Percentiles rank a stretch among this genome's conserved stretches.
These are phyloP conservation scores for Rhinella marina DNA, from an alignment of 2,797 vertebrate species.

Conservation along the genomic window DNA sequence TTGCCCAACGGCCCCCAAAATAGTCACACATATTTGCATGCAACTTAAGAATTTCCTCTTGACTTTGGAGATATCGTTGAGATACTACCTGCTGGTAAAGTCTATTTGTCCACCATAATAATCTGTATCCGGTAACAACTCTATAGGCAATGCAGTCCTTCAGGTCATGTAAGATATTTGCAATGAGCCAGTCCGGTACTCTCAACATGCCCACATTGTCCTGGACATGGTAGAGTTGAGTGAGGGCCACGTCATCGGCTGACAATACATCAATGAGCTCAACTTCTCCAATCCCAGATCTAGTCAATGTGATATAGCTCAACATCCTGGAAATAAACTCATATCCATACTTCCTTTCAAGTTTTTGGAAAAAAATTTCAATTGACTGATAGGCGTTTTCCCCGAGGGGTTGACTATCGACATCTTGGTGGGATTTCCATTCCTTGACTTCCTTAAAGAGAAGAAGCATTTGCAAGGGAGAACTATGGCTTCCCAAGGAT, in stretches of 20 bases:
- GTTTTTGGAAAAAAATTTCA: conserved; percentile 70
- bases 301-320: conserved; percentile 75
- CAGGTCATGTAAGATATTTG: conserved; percentile 76
- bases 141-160: conserved; percentile 72
- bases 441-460: conserved; percentile 71
- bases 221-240: conserved; percentile 54
- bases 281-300: conserved; percentile 74
- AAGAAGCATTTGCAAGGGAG: conserved; percentile 75
- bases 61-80: conserved; percentile 71
- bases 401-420: conserved; percentile 72
- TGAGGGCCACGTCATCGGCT: conserved; percentile 66
- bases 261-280: conserved; percentile 79
- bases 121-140: conserved; percentile 65
- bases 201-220: conserved; percentile 58
- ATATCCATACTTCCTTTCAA: conserved; percentile 76
- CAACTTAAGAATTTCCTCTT: conserved; percentile 62
- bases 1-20: conserved; percentile 72
- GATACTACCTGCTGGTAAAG: conserved; percentile 75
- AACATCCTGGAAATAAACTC: conserved; percentile 68
- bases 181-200: conserved; percentile 72
- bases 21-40: conserved; percentile 75
- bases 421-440: conserved; percentile 80
- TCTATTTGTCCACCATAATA: conserved; percentile 77
- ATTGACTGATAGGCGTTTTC: conserved; percentile 73
- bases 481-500: conserved; percentile 73